A percentile compares a stretch with the other conserved stretches of the same genome.
These are phyloP conservation scores for Caerostris extrusa DNA, from an alignment of 1,140 invertebrate species.

Conservation along the genomic window DNA sequence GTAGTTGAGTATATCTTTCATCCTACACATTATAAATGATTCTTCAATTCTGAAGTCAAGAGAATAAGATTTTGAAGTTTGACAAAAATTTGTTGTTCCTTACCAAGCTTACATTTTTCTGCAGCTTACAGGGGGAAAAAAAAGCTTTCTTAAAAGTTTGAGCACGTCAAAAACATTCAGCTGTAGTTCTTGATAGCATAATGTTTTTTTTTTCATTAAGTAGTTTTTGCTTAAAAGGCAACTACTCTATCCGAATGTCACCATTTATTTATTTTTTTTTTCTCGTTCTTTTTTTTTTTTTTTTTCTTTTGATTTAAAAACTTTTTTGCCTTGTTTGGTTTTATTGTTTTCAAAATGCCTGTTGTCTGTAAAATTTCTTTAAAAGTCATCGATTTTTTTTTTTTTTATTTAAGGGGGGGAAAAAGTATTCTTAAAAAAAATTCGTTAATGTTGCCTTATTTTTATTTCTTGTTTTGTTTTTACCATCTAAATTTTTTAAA, in stretches of 20 bases:
- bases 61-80: background rate
- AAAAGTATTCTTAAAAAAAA: background rate
- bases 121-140: background rate
- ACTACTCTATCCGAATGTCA: constrained; percentile 39
- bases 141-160: constrained; percentile 15
- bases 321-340: constrained; percentile 2
- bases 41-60: constrained; percentile 24
- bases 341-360: constrained; percentile 11
- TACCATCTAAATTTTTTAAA: background rate
- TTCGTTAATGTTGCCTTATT: background rate
- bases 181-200: background rate
- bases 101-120: background rate
- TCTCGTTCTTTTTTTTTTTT: background rate
- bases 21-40: constrained; percentile 36
- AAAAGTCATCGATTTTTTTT: constrained; percentile 16
- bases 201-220: constrained; percentile 59
- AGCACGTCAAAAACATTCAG: constrained; percentile 54
- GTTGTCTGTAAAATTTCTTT: background rate
- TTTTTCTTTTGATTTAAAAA: background rate
- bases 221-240: constrained; percentile 47
- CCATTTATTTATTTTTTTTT: background rate
- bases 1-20: background rate
- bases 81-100: constrained; percentile 14
- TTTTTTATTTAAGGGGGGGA: background rate
- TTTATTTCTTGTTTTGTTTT: constrained; percentile 13